A percentile compares a stretch with the other conserved stretches of the same genome.
phyloP scores from a whole-genome alignment of 2,888 invertebrate genomes.

The Conchocele bisecta region DNA sequence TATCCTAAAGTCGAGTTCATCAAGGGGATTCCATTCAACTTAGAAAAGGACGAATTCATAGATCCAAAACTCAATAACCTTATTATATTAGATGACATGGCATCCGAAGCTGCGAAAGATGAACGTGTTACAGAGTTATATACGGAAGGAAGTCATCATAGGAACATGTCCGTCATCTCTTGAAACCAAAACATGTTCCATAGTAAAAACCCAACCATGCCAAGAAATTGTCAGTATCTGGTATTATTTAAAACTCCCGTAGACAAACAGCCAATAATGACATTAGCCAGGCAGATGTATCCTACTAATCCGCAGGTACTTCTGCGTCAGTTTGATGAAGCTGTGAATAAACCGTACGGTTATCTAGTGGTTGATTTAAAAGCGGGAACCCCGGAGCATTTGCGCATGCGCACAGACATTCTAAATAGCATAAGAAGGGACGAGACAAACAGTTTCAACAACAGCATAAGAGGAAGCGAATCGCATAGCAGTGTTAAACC shows the following conservation, averaged over 20 bases:
- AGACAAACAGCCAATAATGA: constrained; percentile 33
- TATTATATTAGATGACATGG: constrained; percentile 36
- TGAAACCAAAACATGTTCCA: constrained; percentile 36
- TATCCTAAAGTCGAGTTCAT: constrained; percentile 33
- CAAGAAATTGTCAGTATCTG: constrained; percentile 45
- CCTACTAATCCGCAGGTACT: constrained; percentile 13
- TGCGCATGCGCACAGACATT: background rate
- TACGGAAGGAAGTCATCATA: constrained; percentile 45
- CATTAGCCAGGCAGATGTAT: constrained; percentile 47
- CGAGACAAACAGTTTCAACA: no score
- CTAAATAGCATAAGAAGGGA: constrained; percentile 5
- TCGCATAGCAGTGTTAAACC: no score
- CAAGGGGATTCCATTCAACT: constrained; percentile 39
- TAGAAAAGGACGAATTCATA: constrained; percentile 37
- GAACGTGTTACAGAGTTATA: constrained; percentile 28
- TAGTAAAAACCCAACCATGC: constrained; percentile 38
- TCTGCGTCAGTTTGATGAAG: constrained; percentile 17
- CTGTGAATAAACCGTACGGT: constrained; percentile 15
- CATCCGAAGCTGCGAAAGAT: constrained; percentile 24
- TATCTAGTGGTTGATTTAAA: constrained; percentile 33
- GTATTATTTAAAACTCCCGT: constrained; percentile 41
- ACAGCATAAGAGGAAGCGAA: no score
- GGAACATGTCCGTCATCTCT: constrained; percentile 32
- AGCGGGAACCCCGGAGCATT: no score
- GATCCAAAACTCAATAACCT: constrained; percentile 27